A percentile compares a stretch with the other conserved stretches of the same genome.
These are phyloP conservation scores for Platichthys flesus DNA, from an alignment of 2,113 vertebrate species.

Conservation along the genomic window DNA sequence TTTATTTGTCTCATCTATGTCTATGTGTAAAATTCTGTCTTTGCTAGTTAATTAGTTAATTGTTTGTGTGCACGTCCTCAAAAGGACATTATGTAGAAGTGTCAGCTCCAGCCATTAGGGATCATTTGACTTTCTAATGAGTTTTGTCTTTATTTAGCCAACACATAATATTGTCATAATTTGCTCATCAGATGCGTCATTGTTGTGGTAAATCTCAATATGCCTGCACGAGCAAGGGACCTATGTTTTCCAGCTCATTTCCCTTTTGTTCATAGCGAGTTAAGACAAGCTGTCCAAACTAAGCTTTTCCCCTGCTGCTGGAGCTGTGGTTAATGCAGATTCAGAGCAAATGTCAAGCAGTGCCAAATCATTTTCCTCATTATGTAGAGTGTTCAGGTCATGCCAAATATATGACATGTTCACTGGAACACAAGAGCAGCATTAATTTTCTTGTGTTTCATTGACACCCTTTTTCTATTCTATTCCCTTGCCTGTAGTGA, in stretches of 20 bases:
- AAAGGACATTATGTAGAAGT: constrained; percentile 23
- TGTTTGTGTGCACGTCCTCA: background rate
- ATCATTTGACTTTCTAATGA: constrained; percentile 46
- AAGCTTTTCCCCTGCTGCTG: constrained; percentile 3
- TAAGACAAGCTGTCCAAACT: background rate
- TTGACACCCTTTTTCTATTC: background rate
- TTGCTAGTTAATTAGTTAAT: background rate
- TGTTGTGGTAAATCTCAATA: constrained; percentile 52
- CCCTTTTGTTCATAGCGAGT: constrained; percentile 3
- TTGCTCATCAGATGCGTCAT: constrained; percentile 25
- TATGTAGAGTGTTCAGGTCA: background rate
- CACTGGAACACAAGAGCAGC: constrained; percentile 11
- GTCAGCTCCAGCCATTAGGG: constrained; percentile 43
- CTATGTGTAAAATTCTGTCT: background rate
- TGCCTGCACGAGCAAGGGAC: background rate
- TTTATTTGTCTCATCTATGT: constrained; percentile 16
- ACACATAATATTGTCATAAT: constrained; percentile 9
- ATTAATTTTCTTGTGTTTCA: constrained; percentile 51
- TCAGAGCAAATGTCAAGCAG: constrained; percentile 36
- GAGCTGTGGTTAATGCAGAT: constrained; percentile 18
- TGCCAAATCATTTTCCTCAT: too few species aligned
- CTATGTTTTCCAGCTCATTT: constrained; percentile 14
- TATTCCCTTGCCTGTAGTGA: background rate
- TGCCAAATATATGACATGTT: constrained; percentile 1
- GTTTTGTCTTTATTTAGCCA: constrained; percentile 24